Conservation (phyloP, 2,888 invertebrate genomes). For the Himalopsyche tibetana region DNA sequence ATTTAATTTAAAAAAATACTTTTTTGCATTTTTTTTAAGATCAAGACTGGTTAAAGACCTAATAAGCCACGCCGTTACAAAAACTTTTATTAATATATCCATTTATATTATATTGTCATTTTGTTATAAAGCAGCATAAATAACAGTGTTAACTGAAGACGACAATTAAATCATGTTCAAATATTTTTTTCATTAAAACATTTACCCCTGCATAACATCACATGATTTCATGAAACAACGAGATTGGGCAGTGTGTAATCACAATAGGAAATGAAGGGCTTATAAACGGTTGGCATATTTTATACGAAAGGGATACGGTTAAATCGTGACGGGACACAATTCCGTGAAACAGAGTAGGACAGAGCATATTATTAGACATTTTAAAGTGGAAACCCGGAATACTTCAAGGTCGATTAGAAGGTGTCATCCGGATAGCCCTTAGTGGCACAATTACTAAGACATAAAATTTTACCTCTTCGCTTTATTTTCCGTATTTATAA, state of each 20-base stretch:
- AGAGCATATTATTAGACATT: background rate
- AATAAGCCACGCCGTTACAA: too few species aligned
- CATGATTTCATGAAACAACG: background rate
- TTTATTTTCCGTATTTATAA: background rate
- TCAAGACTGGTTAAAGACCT: too few species aligned
- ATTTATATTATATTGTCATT: too few species aligned
- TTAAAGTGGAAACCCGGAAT: background rate
- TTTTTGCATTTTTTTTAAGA: too few species aligned
- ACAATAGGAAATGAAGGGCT: background rate
- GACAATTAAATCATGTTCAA: too few species aligned
- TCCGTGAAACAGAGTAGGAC: background rate
- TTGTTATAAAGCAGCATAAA: too few species aligned
- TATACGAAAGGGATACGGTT: slow-evolving; percentile 1
- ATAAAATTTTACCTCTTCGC: background rate
- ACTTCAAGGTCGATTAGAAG: slow-evolving; percentile 16
- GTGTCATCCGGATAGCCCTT: background rate
- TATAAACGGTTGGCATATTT: background rate
- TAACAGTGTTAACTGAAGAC: too few species aligned
- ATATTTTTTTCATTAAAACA: background rate
- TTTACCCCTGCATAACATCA: background rate
- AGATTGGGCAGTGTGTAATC: background rate
- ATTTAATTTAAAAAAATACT: too few species aligned
- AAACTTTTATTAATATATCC: too few species aligned
- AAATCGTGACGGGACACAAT: slow-evolving; percentile 14
- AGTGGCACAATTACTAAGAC: background rate